phyloP scores from a whole-genome alignment of 2,113 vertebrate genomes.

The Peromyscus californicus region DNA sequence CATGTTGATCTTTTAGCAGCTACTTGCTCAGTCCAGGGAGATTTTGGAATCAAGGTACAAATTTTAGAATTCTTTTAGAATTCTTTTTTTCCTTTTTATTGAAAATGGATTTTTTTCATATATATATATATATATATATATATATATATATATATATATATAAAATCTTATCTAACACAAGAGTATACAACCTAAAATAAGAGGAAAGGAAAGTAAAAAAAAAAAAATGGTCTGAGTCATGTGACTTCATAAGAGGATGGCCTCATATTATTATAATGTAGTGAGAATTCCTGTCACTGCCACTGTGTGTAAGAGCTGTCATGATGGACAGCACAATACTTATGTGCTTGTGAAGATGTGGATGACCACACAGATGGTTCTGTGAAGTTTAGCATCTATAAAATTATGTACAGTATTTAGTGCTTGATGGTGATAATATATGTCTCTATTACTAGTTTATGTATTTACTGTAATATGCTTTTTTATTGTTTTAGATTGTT shows the following conservation, averaged over 20 bases:
- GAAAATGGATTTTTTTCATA: neutral
- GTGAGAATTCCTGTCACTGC: neutral
- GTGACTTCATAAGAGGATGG: neutral
- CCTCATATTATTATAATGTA: neutral
- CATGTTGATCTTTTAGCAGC: conserved; percentile 38
- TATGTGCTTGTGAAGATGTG: neutral
- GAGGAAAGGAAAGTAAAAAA: neutral
- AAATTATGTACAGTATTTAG: no score
- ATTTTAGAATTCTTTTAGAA: conserved; percentile 31
- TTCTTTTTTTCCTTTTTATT: neutral
- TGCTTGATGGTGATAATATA: no score
- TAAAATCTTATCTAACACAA: neutral
- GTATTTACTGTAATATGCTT: neutral
- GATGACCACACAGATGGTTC: neutral
- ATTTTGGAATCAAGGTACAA: conserved; percentile 29
- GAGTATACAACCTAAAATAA: neutral
- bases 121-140: no score
- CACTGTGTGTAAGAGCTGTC: neutral
- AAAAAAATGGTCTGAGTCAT: no score
- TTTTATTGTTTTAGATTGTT: neutral
- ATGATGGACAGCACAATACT: neutral
- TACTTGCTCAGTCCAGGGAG: conserved; percentile 10
- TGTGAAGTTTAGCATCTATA: neutral
- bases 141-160: no score
- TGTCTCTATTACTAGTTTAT: neutral